phyloP scores from a whole-genome alignment of 2,113 vertebrate species.

The Neogale vison region DNA sequence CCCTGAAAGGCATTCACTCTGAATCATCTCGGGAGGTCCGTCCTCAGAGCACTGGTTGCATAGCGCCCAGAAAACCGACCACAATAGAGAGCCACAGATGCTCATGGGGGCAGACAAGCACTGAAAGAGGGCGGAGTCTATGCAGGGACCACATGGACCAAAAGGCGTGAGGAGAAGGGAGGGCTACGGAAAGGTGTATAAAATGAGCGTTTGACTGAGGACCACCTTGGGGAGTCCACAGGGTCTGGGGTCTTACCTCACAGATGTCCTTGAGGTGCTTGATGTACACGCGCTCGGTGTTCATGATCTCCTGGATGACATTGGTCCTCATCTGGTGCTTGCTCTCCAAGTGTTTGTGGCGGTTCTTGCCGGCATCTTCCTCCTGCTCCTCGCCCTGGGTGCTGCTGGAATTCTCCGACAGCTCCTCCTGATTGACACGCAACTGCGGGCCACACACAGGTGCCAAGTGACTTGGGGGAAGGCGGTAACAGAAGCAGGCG shows the following conservation, averaged over 20 bases:
- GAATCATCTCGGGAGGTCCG: background rate
- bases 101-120: too few species aligned
- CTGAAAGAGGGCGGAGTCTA: rapidly evolving
- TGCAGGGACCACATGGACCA: rapidly evolving
- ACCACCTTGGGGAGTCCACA: rapidly evolving
- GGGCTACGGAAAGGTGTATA: background rate
- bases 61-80: background rate
- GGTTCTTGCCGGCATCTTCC: slow-evolving; percentile 81
- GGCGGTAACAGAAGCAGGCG: background rate
- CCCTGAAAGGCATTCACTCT: background rate
- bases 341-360: slow-evolving; percentile 89
- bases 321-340: slow-evolving; percentile 98
- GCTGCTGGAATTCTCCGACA: slow-evolving; percentile 84
- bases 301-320: slow-evolving; percentile 98
- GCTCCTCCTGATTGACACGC: slow-evolving; percentile 97
- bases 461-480: slow-evolving; percentile 15
- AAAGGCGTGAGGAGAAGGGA: background rate
- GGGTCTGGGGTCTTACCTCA: slow-evolving; percentile 84
- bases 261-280: slow-evolving; percentile 99
- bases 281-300: slow-evolving; percentile 97
- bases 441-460: slow-evolving; percentile 85
- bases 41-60: background rate
- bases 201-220: background rate
- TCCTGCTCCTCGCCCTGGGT: slow-evolving; percentile 87
- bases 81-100: rapidly evolving